phyloP scores from a whole-genome alignment of 2,113 vertebrate genomes.

The Peromyscus maniculatus region DNA sequence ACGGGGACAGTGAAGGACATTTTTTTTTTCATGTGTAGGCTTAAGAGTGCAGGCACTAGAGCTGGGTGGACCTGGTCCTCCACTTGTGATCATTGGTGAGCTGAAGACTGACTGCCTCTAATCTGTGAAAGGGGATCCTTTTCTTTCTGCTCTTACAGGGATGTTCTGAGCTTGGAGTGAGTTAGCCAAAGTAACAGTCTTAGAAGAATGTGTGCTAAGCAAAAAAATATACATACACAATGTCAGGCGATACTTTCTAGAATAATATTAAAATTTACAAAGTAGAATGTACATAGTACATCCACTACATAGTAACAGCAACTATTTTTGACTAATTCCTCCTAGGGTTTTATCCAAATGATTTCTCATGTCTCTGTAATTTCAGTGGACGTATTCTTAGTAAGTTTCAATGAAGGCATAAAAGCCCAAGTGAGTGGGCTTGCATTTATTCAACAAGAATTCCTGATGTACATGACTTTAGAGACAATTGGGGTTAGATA shows the following conservation, averaged over 20 bases:
- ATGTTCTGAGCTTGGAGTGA: not conserved
- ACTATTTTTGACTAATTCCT: not conserved
- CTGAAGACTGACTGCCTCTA: not conserved
- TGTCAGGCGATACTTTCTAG: not conserved
- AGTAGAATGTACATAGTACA: not conserved
- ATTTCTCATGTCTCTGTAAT: constrained; percentile 19
- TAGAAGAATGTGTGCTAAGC: not conserved
- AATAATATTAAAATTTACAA: not conserved
- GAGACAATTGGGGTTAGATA: not conserved
- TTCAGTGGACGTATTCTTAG: constrained; percentile 38
- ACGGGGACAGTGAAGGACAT: not conserved
- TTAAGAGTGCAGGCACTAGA: not conserved
- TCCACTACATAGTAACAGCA: not conserved
- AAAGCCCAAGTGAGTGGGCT: not conserved
- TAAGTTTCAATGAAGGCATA: not conserved
- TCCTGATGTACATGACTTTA: not conserved
- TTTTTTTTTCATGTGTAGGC: not conserved
- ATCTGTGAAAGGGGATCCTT: not conserved
- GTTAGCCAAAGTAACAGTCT: not conserved
- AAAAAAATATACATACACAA: not conserved
- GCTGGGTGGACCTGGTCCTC: not conserved
- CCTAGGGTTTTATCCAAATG: not conserved
- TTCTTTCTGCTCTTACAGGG: not conserved
- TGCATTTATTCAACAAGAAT: not conserved
- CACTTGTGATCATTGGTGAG: rapidly evolving